Base-by-base conservation (phyloP, 1,140 invertebrate genomes). In the Ceratina australensis region DNA sequence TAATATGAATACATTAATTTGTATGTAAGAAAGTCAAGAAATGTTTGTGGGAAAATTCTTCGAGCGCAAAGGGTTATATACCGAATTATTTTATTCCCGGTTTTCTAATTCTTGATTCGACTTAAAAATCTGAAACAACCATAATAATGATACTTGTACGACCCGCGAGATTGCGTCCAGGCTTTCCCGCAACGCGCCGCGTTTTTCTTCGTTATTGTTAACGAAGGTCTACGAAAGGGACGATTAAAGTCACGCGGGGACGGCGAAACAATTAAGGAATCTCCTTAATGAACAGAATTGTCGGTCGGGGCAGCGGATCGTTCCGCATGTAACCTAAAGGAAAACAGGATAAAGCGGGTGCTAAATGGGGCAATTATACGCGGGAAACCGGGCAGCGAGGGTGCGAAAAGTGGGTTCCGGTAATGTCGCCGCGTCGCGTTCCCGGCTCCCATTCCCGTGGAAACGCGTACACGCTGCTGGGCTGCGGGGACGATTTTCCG, bases 281-380 rank as follows among this genome's bases (percentile, higher is more conserved):
- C 73, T 68, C 79, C 78, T 65, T 84, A 84, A 84, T 84, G 82
- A 84, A 84, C 81, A 71, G 72, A 84, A 84, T 84, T 76, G 82
- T 68, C 64, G 81, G 72, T 26, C 68, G 26, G n/a, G 73, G 61
- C 66, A 42, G 81, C 81, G 81, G 78, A 83, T 84, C 83, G 83
- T 83, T 84, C 75, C 81, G 78, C 78, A 78, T 84, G 78, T 84
- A 84, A 84, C 82, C 78, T 82, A 84, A 84, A 83, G 83, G 83
- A 84, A 84, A 84, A 84, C 75, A 84, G 82, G 82, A 84, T 83
- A 80, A 81, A 84, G 80, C 78, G 82, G 69, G 59, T 66, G 83
- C 81, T 84, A 84, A 84, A 84, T 84, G 78, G 78, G 72, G 64
- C 83, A 84, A 84, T 84, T 84, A 84, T 83, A 77, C 81, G 65